Evolutionary conservation across 2,888 invertebrate genomes (phyloP).

Genomic region (Cremastinae sp.): DNA sequence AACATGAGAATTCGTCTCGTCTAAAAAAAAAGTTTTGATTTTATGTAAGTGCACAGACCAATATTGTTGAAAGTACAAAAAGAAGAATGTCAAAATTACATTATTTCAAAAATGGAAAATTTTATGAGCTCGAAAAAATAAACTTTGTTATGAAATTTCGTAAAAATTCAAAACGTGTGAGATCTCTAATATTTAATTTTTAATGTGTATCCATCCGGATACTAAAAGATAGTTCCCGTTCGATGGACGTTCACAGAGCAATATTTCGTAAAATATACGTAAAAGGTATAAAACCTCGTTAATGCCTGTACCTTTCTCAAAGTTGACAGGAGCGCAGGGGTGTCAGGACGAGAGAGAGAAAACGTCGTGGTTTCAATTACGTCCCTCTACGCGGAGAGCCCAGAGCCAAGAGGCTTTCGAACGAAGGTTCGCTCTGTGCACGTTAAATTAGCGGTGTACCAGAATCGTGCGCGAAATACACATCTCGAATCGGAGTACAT

Average conservation of each 20-base stretch:
- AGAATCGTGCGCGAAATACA: constrained; percentile 21
- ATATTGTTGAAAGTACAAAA: too few relatives aligned
- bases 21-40: neutral
- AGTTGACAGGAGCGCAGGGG: constrained; percentile 31
- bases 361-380: constrained; percentile 63
- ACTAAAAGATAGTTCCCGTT: neutral
- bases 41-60: too few relatives aligned
- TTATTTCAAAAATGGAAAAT: too few relatives aligned
- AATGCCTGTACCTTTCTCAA: constrained; percentile 46
- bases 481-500: constrained; percentile 15
- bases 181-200: too few relatives aligned
- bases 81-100: too few relatives aligned
- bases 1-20: neutral
- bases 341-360: constrained; percentile 35
- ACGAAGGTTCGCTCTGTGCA: constrained; percentile 44
- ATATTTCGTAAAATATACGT: constrained; percentile 12
- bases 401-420: constrained; percentile 47
- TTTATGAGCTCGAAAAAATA: too few relatives aligned
- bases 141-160: too few relatives aligned
- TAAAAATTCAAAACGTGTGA: too few relatives aligned
- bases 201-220: too few relatives aligned
- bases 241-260: neutral
- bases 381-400: constrained; percentile 39
- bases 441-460: constrained; percentile 21
- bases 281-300: constrained; percentile 40